Base-by-base conservation (phyloP, 2,113 vertebrate genomes). In the Cryptotis parvus region DNA sequence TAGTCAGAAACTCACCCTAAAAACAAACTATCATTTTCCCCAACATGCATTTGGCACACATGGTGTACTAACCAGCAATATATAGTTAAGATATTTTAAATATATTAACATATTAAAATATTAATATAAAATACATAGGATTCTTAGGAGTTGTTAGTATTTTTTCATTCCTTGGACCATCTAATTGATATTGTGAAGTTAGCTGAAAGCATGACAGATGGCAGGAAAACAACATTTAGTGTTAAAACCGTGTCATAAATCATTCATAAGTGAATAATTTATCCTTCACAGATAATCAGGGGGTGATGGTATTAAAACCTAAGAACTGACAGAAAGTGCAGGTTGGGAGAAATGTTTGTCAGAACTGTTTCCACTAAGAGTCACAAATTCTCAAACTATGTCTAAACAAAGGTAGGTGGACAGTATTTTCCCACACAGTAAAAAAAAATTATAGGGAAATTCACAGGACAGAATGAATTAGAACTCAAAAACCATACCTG, bases 171-270 rank as follows among this genome's bases (percentile, higher is more conserved):
- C 43, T 78, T 74, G 61, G 37, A 90, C 58, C 52, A 43, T 39
- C 81, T 75, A 87, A 88, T 37, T 93, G 66, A 91, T 78, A 41
- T 77, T 90, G 33, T 91, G 11, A 95, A 84, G 45, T 93, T 88
- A 84, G 16, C n/a, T 90, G 58, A 95, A 92, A 95, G 24, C 65
- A 87, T 83, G 74, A 85, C 94, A 95, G 91, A 93, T 95, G 91
- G 87, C 76, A 87, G 41, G 35, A 87, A 96, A 92, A 87, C 39
- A 94, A 73, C 80, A 87, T 79, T 95, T 92, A 87, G 61, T 92
- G 82, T 90, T 96, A 85, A 95, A 91, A 91, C 73, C 78, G 27
- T 95, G 78, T 65, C 66, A 90, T 91, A 93, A 91, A 87, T 94
- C 69, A 96, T 93, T 93, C 80, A 87, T 84, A 93, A 95, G 81